Evolutionary conservation across 2,888 invertebrate species (phyloP).

Genomic region (Ptilodon capucinus): DNA sequence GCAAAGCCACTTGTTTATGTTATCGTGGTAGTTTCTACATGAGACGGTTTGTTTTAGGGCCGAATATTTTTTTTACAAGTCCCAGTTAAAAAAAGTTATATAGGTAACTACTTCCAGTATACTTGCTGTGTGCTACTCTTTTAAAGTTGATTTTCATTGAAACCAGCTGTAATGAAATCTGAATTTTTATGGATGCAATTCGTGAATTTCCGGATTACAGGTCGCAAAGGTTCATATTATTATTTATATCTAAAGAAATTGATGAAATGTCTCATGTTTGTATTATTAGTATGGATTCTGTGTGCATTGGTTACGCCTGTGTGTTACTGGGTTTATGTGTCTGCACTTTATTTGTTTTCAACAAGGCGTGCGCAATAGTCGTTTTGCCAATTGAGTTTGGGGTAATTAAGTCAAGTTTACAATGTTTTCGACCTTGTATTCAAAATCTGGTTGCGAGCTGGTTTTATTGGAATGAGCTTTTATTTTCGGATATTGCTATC

Average conservation of each 20-base stretch:
- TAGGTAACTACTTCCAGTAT: no score
- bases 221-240: no score
- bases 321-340: conserved; percentile 14
- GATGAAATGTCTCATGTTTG: not conserved
- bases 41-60: no score
- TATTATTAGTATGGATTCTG: not conserved
- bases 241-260: not conserved
- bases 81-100: no score
- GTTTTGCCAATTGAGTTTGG: conserved; percentile 5
- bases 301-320: conserved; percentile 7
- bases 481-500: not conserved
- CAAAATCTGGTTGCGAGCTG: not conserved
- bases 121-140: no score
- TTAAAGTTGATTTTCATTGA: no score
- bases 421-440: not conserved
- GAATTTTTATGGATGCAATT: no score
- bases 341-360: conserved; percentile 8
- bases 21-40: no score
- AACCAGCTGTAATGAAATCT: no score
- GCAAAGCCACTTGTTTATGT: no score
- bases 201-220: no score
- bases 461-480: not conserved
- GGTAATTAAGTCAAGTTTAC: conserved; percentile 14
- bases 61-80: no score
- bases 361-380: conserved; percentile 1